A percentile compares a stretch with the other conserved stretches of the same genome.
Evolutionary conservation across 2,113 vertebrate species (phyloP).

Genomic region (Panthera leo): DNA sequence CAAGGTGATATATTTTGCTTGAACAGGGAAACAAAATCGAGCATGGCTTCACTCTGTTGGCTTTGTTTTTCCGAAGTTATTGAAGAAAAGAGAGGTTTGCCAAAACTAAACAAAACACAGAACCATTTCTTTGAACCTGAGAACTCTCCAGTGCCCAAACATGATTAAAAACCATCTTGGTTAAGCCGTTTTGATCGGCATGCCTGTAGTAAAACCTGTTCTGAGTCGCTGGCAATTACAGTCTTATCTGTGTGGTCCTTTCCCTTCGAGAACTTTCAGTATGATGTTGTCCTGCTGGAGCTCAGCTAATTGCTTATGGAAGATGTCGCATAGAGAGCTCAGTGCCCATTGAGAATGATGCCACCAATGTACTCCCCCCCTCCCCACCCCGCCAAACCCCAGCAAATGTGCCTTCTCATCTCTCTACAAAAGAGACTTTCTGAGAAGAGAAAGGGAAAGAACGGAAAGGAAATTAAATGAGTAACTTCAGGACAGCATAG

Average conservation of each 20-base stretch:
- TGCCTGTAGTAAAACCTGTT: constrained; percentile 78
- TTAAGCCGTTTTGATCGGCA: constrained; percentile 78
- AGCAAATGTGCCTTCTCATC: constrained; percentile 65
- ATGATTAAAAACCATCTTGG: constrained; percentile 81
- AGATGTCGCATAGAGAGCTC: constrained; percentile 64
- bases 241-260: constrained; percentile 85
- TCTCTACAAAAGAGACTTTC: constrained; percentile 53
- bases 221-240: constrained; percentile 79
- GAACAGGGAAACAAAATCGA: constrained; percentile 35
- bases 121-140: constrained; percentile 73
- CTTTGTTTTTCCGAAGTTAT: constrained; percentile 64
- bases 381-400: constrained; percentile 44
- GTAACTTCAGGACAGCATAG: not conserved
- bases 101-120: constrained; percentile 70
- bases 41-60: constrained; percentile 4
- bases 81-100: constrained; percentile 68
- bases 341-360: constrained; percentile 54
- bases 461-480: constrained; percentile 18
- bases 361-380: not conserved
- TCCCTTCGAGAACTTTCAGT: constrained; percentile 73
- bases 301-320: constrained; percentile 61
- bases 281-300: constrained; percentile 18
- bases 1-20: constrained; percentile 53
- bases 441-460: not conserved
- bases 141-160: constrained; percentile 78